phyloP scores from a whole-genome alignment of 2,888 invertebrate genomes.

The Hemithea aestivaria region DNA sequence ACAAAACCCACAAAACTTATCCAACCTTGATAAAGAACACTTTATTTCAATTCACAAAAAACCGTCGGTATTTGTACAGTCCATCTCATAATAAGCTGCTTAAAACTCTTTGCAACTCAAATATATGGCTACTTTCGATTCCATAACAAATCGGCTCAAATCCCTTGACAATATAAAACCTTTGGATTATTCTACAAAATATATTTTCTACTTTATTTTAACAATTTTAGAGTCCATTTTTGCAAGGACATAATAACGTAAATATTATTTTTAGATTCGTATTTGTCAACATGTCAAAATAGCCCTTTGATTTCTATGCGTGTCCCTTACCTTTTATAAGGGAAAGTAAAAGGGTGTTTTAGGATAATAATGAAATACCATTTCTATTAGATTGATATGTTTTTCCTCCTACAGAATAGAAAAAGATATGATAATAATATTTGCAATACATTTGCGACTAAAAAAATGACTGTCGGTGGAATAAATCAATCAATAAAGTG shows the following conservation, averaged over 20 bases:
- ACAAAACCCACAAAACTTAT: too few species aligned
- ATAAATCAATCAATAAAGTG: too few species aligned
- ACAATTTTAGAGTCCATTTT: constrained; percentile 17
- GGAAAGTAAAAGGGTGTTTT: constrained; percentile 21
- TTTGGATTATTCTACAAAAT: constrained; percentile 35
- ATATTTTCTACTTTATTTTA: constrained; percentile 24
- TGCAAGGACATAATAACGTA: constrained; percentile 13
- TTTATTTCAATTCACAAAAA: constrained; percentile 9
- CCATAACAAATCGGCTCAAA: constrained; percentile 63
- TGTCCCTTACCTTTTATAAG: constrained; percentile 51
- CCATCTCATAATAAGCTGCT: constrained; percentile 43
- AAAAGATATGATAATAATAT: too few species aligned
- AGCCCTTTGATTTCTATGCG: constrained; percentile 69
- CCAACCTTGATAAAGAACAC: background rate
- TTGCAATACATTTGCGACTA: too few species aligned
- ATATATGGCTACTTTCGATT: constrained; percentile 48
- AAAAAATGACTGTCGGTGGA: too few species aligned
- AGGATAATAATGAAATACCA: constrained; percentile 41
- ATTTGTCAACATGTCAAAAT: constrained; percentile 74
- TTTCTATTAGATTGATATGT: constrained; percentile 51
- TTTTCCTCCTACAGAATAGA: too few species aligned
- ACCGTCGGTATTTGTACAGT: constrained; percentile 23
- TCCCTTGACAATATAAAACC: constrained; percentile 63
- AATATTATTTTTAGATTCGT: constrained; percentile 58
- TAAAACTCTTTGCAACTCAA: constrained; percentile 38